phyloP scores from a whole-genome alignment of 2,797 vertebrate species.

The Antennarius maculatus region DNA sequence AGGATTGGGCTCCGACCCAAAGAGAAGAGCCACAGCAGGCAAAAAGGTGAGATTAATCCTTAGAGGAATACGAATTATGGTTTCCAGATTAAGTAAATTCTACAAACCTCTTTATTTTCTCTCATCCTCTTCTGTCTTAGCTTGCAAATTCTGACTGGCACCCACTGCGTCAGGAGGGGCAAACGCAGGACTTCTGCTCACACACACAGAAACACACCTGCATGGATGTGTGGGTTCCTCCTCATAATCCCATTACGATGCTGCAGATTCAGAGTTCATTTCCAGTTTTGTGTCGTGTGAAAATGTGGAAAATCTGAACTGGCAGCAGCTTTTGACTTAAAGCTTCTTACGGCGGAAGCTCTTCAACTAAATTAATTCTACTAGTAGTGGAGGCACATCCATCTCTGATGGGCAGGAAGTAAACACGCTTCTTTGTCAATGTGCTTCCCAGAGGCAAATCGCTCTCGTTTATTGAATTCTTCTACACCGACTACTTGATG shows the following conservation, averaged over 20 bases:
- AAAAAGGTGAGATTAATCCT: conserved; percentile 34
- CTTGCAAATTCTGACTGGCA: conserved; percentile 45
- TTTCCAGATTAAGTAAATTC: conserved; percentile 16
- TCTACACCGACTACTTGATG: conserved; percentile 6
- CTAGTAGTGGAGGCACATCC: neutral
- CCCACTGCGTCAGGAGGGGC: neutral
- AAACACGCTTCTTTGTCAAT: conserved; percentile 4
- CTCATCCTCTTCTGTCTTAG: conserved; percentile 8
- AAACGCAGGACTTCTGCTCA: conserved; percentile 30
- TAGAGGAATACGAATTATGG: conserved; percentile 23
- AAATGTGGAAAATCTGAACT: conserved; percentile 55
- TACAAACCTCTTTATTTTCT: conserved; percentile 12
- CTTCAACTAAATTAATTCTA: conserved; percentile 47
- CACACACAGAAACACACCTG: conserved; percentile 18
- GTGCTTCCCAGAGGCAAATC: conserved; percentile 3
- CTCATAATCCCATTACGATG: conserved; percentile 69
- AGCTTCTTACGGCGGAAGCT: conserved; percentile 55
- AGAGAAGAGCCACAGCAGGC: conserved; percentile 40
- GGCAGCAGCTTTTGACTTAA: conserved; percentile 52
- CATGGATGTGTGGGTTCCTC: conserved; percentile 60
- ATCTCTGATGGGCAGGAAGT: neutral
- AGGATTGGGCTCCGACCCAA: conserved; percentile 53
- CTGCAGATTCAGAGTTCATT: conserved; percentile 62
- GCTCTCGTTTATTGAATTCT: conserved; percentile 10
- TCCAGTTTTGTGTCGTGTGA: conserved; percentile 52